These are phyloP conservation scores for Streptopelia turtur DNA, from an alignment of 2,797 vertebrate genomes.

Conservation along the genomic window DNA sequence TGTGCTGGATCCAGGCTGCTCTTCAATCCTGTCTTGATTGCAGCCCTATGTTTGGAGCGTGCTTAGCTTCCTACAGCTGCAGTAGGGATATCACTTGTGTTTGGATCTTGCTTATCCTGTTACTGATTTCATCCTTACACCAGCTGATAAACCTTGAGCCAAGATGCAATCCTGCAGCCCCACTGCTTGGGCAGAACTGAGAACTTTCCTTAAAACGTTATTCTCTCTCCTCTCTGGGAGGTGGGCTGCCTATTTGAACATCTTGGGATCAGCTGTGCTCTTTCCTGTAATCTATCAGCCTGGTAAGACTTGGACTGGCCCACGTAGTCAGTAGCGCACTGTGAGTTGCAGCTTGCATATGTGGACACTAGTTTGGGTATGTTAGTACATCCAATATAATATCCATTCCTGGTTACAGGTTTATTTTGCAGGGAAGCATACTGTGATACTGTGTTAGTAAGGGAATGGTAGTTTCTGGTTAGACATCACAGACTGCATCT, in stretches of 20 bases:
- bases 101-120: neutral
- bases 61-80: slow-evolving; percentile 4
- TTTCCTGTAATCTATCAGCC: neutral
- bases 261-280: neutral
- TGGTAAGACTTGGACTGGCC: neutral
- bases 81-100: neutral
- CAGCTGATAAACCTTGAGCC: neutral
- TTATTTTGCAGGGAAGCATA: neutral
- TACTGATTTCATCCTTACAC: neutral
- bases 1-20: neutral
- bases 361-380: neutral
- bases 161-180: neutral
- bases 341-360: neutral
- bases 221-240: neutral
- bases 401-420: neutral
- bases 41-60: neutral
- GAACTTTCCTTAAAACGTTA: neutral
- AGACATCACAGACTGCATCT: neutral
- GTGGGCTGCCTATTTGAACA: neutral
- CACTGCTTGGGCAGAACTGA: neutral
- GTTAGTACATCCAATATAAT: neutral
- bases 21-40: neutral
- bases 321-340: rapidly evolving
- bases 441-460: neutral
- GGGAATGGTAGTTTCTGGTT: neutral